Conservation (phyloP, 2,888 invertebrate genomes). For the Brachylomia viminalis region DNA sequence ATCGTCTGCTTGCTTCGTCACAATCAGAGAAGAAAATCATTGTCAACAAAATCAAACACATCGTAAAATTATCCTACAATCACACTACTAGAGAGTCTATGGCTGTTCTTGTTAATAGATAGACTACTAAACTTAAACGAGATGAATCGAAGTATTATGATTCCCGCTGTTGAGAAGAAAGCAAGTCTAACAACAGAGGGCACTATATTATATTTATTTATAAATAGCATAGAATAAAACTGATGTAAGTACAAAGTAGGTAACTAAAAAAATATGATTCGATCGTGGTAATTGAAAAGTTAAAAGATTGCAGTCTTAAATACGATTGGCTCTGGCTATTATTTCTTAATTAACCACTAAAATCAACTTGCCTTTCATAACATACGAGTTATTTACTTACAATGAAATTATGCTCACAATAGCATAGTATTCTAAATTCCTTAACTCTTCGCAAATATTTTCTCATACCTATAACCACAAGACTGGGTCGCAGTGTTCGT, state of each 20-base stretch:
- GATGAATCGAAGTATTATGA: too few species aligned
- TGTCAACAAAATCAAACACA: too few species aligned
- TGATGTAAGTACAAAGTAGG: too few species aligned
- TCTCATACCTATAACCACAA: constrained; percentile 14
- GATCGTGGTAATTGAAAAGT: not conserved
- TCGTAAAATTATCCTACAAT: too few species aligned
- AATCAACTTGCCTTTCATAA: not conserved
- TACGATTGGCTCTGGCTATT: not conserved
- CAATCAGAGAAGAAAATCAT: not conserved
- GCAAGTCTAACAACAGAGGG: too few species aligned
- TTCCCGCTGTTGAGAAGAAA: too few species aligned
- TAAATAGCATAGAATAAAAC: too few species aligned
- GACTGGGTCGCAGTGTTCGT: constrained; percentile 2
- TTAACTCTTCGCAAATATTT: not conserved
- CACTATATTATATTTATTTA: too few species aligned
- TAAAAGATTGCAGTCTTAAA: not conserved
- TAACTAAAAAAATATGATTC: too few species aligned
- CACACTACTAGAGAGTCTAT: too few species aligned
- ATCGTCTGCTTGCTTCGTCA: not conserved
- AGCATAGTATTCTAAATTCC: constrained; percentile 3
- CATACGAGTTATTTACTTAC: not conserved
- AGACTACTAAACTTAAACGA: too few species aligned
- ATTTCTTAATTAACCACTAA: not conserved
- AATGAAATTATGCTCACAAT: constrained; percentile 1
- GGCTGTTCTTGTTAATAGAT: too few species aligned